phyloP scores from a whole-genome alignment of 64 coral and sea anemone species.

The Actinia equina region DNA sequence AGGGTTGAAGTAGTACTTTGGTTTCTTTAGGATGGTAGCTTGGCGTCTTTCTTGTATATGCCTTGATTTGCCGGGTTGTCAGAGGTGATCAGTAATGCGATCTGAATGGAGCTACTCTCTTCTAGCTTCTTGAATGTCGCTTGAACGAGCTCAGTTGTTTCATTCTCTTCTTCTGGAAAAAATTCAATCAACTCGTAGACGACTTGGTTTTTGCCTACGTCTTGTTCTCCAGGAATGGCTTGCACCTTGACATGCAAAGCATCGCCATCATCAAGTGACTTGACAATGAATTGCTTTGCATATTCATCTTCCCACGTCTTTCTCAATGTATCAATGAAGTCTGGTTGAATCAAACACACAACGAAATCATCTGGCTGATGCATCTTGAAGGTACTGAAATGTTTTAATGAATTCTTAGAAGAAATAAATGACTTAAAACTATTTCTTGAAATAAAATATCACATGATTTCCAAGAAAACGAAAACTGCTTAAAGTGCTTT shows the following conservation, averaged over 20 bases:
- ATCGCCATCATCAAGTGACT: slow-evolving; percentile 46
- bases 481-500: background rate
- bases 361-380: slow-evolving; percentile 36
- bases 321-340: slow-evolving; percentile 78
- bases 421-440: background rate
- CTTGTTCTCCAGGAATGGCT: background rate
- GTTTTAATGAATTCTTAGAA: background rate
- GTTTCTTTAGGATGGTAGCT: slow-evolving; percentile 30
- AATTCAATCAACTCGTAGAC: slow-evolving; percentile 47
- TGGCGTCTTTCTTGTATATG: slow-evolving; percentile 43
- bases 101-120: slow-evolving; percentile 29
- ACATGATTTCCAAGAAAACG: background rate
- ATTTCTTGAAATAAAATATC: background rate
- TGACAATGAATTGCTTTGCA: slow-evolving; percentile 41
- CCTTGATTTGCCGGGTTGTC: slow-evolving; percentile 64
- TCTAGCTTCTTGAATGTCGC: slow-evolving; percentile 16
- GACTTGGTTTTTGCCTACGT: slow-evolving; percentile 28
- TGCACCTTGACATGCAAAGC: slow-evolving; percentile 46
- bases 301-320: slow-evolving; percentile 12
- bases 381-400: background rate
- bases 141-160: background rate
- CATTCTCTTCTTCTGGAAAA: slow-evolving; percentile 33
- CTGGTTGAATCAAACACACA: slow-evolving; percentile 84
- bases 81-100: slow-evolving; percentile 52
- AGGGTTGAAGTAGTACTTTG: slow-evolving; percentile 67